These are phyloP conservation scores for Strigamia transsilvanica DNA, from an alignment of 2,888 invertebrate genomes.

Conservation along the genomic window DNA sequence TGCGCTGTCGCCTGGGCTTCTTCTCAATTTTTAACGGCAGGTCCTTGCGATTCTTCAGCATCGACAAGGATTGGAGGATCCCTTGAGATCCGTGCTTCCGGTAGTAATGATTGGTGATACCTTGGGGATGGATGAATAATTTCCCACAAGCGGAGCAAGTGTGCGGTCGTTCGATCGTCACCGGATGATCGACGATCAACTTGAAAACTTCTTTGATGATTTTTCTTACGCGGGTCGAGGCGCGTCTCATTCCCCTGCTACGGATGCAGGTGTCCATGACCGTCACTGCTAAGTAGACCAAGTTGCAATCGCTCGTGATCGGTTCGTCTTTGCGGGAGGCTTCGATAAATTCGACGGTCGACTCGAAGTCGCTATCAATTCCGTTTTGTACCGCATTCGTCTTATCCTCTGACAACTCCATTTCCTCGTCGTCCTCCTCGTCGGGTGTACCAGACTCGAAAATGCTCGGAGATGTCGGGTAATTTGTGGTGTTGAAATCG, in stretches of 20 bases:
- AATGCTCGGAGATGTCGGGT: not conserved
- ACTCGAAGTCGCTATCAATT: not conserved
- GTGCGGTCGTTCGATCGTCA: not conserved
- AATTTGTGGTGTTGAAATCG: not conserved
- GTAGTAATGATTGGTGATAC: constrained; percentile 30
- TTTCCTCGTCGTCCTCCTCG: not conserved
- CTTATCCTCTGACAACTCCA: not conserved
- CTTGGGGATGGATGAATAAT: constrained; percentile 1
- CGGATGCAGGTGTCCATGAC: not conserved
- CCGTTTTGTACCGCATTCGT: not conserved
- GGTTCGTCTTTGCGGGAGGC: not conserved
- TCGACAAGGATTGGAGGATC: not conserved
- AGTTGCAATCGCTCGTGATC: not conserved
- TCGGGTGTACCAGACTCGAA: not conserved
- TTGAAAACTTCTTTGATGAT: not conserved
- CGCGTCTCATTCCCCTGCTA: not conserved
- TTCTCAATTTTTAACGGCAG: not conserved
- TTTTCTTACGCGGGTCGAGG: not conserved
- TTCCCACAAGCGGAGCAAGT: not conserved
- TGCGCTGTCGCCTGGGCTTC: not conserved
- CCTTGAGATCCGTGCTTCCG: not conserved
- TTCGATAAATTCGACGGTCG: not conserved
- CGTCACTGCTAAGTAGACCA: not conserved
- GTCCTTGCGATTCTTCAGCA: not conserved
- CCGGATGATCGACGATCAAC: not conserved